A percentile compares a stretch with the other conserved stretches of the same genome.
Evolutionary conservation across 2,888 invertebrate species (phyloP).

Genomic region (Tetheella fluctuosa): DNA sequence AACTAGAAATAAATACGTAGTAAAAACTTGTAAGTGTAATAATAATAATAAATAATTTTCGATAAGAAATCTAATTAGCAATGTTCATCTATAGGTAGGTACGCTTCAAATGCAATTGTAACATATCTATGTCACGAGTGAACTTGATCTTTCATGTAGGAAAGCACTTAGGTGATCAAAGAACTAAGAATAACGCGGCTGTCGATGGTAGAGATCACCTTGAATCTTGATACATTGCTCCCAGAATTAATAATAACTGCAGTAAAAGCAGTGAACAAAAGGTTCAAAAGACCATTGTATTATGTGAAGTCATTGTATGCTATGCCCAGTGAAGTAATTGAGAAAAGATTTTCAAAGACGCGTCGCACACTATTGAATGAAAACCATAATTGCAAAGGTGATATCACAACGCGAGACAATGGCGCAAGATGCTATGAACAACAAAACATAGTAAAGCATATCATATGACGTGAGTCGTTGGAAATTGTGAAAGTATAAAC

Average conservation of each 20-base stretch:
- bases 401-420: neutral
- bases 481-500: slow-evolving; percentile 55
- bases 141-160: no score
- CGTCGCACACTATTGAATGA: neutral
- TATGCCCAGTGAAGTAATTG: neutral
- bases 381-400: neutral
- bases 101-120: no score
- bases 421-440: slow-evolving; percentile 4
- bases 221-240: neutral
- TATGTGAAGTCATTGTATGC: slow-evolving; percentile 2
- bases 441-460: slow-evolving; percentile 13
- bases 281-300: slow-evolving; percentile 12
- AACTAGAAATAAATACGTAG: no score
- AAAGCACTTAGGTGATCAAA: no score
- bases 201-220: neutral
- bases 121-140: no score
- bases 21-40: no score
- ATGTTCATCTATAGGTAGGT: no score
- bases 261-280: neutral
- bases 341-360: slow-evolving; percentile 1
- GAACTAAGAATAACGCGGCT: neutral
- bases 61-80: no score
- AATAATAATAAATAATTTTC: no score
- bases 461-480: slow-evolving; percentile 25
- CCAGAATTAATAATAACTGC: neutral